A percentile compares a stretch with the other conserved stretches of the same genome.
Conservation (phyloP, 2,113 vertebrate species). For the Dromas ardeola region DNA sequence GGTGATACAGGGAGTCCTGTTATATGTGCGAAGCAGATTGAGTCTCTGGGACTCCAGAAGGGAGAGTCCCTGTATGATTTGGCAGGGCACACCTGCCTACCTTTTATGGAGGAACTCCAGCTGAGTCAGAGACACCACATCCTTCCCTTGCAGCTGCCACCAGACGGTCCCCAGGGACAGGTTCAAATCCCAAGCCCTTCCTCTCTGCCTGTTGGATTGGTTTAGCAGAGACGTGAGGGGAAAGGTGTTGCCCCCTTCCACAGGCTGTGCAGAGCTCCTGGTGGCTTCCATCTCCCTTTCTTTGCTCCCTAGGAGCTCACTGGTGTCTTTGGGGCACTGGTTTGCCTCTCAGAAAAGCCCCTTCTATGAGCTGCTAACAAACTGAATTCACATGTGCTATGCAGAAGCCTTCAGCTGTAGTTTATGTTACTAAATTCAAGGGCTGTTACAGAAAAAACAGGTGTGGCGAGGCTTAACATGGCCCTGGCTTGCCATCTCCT, state of each 20-base stretch:
- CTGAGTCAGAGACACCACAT: background rate
- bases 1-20: background rate
- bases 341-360: background rate
- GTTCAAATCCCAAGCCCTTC: background rate
- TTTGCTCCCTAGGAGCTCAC: background rate
- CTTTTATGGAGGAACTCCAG: background rate
- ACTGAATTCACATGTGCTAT: background rate
- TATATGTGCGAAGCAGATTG: background rate
- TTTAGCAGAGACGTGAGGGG: background rate
- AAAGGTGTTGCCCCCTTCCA: background rate
- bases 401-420: background rate
- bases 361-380: background rate
- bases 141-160: background rate
- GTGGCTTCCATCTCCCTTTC: background rate
- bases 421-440: background rate
- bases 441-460: background rate
- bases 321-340: background rate
- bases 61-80: background rate
- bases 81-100: background rate
- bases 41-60: background rate
- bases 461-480: background rate
- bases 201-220: background rate
- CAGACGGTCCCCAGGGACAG: background rate
- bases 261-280: background rate
- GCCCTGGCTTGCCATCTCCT: background rate